Evolutionary conservation across 2,797 vertebrate genomes (phyloP).

Genomic region (Myotis pilosus): DNA sequence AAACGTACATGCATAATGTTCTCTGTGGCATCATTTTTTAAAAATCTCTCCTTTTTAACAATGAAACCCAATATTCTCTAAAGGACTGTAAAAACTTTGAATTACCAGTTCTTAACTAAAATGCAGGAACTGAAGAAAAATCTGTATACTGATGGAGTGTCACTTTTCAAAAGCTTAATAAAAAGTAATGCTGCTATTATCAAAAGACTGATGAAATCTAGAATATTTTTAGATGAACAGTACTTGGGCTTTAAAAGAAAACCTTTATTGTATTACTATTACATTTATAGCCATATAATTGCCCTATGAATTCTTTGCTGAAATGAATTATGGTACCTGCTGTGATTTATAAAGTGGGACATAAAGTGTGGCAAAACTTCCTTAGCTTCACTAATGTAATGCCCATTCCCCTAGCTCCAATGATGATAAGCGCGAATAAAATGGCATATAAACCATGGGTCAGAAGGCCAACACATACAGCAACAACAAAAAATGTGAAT

Average conservation of each 20-base stretch:
- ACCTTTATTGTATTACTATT: conserved; percentile 42
- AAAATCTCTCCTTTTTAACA: neutral
- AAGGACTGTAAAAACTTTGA: neutral
- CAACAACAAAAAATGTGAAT: conserved; percentile 78
- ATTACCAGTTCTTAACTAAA: neutral
- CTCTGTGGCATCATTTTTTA: neutral
- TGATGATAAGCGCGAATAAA: conserved; percentile 70
- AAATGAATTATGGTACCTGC: conserved; percentile 50
- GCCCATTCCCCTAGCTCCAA: conserved; percentile 51
- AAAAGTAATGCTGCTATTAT: conserved; percentile 33
- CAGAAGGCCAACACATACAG: conserved; percentile 76
- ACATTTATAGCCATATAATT: conserved; percentile 23
- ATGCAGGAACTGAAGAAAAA: conserved; percentile 33
- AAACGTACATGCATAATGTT: neutral
- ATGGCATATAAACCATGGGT: conserved; percentile 77
- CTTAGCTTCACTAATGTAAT: conserved; percentile 52
- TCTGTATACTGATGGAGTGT: neutral
- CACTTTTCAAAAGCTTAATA: conserved; percentile 32
- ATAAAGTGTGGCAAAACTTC: conserved; percentile 42
- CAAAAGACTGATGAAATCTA: conserved; percentile 8
- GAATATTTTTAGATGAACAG: conserved; percentile 47
- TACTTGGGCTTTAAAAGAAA: conserved; percentile 26
- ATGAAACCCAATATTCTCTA: neutral
- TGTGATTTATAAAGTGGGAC: conserved; percentile 67
- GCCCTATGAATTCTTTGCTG: neutral